These are phyloP conservation scores for Apamea crenata DNA, from an alignment of 2,888 invertebrate genomes.

Conservation along the genomic window DNA sequence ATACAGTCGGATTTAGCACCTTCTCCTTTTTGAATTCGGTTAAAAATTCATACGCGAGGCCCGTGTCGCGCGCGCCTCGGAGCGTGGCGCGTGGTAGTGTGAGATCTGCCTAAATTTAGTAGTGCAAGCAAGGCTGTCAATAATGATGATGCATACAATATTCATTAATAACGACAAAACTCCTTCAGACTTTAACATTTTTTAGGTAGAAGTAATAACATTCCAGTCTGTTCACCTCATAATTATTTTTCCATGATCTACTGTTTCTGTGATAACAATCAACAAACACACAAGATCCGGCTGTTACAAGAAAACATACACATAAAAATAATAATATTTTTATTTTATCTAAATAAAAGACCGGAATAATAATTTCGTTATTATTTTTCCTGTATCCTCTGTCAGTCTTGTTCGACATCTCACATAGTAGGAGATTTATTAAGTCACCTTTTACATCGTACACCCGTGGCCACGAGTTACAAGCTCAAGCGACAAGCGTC, in stretches of 20 bases:
- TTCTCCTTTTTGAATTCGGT: too few relatives aligned
- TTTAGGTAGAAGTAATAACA: not conserved
- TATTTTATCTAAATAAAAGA: conserved; percentile 10
- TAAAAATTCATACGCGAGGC: too few relatives aligned
- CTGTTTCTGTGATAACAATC: not conserved
- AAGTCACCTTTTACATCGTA: not conserved
- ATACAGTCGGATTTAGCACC: too few relatives aligned
- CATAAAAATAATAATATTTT: not conserved
- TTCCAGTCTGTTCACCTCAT: not conserved
- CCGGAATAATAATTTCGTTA: not conserved
- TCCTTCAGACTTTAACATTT: not conserved
- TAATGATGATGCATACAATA: too few relatives aligned
- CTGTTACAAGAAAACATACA: not conserved
- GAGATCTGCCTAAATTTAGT: too few relatives aligned
- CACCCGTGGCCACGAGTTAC: not conserved
- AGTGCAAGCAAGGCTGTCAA: too few relatives aligned
- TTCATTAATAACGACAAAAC: not conserved
- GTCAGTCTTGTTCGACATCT: not conserved
- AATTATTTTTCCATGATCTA: not conserved
- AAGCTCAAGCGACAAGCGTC: not conserved
- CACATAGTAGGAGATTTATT: not conserved
- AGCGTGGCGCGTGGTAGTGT: too few relatives aligned
- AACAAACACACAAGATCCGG: not conserved
- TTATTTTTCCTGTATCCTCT: conserved; percentile 20
- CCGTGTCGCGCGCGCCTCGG: too few relatives aligned